These are phyloP conservation scores for Pyxicephalus adspersus DNA, from an alignment of 2,113 vertebrate species.

Conservation along the genomic window DNA sequence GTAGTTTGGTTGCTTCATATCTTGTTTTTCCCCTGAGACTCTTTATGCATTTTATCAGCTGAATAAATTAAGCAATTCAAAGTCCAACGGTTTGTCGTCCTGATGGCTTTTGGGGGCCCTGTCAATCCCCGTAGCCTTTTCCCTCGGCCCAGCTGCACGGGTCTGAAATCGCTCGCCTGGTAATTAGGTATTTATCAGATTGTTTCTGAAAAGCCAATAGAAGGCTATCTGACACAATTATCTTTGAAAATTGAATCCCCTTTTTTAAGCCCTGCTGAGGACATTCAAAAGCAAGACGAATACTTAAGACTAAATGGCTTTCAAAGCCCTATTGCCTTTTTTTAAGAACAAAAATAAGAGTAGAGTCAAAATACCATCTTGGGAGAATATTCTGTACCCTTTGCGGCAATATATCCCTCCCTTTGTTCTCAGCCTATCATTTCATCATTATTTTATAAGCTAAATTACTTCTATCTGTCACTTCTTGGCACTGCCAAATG, in stretches of 20 bases:
- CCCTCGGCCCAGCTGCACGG: conserved; percentile 66
- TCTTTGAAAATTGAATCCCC: conserved; percentile 81
- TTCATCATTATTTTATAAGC: conserved; percentile 52
- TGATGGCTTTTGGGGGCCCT: conserved; percentile 62
- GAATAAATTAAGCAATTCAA: conserved; percentile 75
- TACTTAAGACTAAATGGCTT: conserved; percentile 71
- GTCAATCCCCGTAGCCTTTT: conserved; percentile 64
- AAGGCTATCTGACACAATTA: conserved; percentile 90
- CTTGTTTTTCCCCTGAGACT: conserved; percentile 59
- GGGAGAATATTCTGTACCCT: conserved; percentile 34
- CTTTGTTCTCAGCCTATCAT: conserved; percentile 55
- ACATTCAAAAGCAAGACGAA: conserved; percentile 66
- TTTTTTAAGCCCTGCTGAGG: conserved; percentile 72
- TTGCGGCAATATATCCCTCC: conserved; percentile 54
- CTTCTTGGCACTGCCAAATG: conserved; percentile 43
- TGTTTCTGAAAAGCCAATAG: conserved; percentile 77
- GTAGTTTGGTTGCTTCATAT: conserved; percentile 63
- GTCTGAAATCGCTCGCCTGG: conserved; percentile 76
- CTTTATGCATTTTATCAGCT: conserved; percentile 67
- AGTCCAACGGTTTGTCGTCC: conserved; percentile 61
- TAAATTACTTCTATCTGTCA: conserved; percentile 58
- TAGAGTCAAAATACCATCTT: conserved; percentile 58
- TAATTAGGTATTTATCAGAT: conserved; percentile 98
- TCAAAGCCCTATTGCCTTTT: conserved; percentile 66
- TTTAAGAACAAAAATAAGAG: conserved; percentile 58